Evolutionary conservation across 2,113 vertebrate genomes (phyloP), one percentile per base, ranked within the genome.

Genomic region (Nycticebus coucang): DNA sequence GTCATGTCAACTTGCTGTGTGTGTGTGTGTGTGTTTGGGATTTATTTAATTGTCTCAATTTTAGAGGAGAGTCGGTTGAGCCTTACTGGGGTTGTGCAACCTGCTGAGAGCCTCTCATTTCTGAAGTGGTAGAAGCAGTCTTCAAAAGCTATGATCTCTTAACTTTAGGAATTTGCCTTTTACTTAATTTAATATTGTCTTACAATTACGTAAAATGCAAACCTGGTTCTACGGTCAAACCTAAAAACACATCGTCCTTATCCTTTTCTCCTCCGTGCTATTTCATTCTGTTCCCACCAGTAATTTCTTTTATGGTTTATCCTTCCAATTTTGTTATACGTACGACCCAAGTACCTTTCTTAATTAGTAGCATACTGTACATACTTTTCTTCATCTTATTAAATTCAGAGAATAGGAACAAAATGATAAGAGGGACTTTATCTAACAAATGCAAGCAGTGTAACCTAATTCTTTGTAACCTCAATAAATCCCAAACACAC

Each of bases 201-300:
- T 88, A 68, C 77, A 89, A 35, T 80, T 60, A 79, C 22, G 24
- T 83, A 91, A 93, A 83, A 87, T 50, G 24, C 41, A n/a, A 91
- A 66, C 26, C 66, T 19, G 50, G 50, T 66, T 96, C 64, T 79
- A 59, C 66, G 79, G 57, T 91, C 35, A 87, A 72, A 79, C 72
- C 71, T 84, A 59, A 60, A 68, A 84, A 87, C 84, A 74, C 50
- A 72, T 4, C 59, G 71, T 13, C 12, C 84, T 24, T 59, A 37
- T 81, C 6, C 15, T 80, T 72, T 66, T 15, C 14, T 15, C 2
- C 1, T 33, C 28, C 8, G 4, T 33, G 53, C 4, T 69, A 35
- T 35, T 77, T 95, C 5, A 62, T 37, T 41, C 41, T n/a, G 50
- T 28, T 30, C 7, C 7, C 26, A n/a, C 3, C 37, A 17, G 26